Percentiles rank a stretch among this genome's conserved stretches.
phyloP scores from a whole-genome alignment of 2,797 vertebrate species.

The Acipenser transmontanus region DNA sequence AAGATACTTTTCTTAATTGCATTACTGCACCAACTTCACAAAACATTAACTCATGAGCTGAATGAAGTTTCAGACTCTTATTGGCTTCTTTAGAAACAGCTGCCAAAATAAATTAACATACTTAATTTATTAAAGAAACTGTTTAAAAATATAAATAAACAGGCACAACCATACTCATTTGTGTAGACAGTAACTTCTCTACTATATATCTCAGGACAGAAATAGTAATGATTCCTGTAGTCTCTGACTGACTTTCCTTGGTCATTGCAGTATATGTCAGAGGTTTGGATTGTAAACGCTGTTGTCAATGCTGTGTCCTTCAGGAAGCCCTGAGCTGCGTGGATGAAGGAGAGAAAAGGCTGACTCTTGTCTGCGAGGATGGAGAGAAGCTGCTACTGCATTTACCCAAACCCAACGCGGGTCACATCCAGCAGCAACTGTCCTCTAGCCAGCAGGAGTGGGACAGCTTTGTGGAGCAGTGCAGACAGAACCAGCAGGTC shows the following conservation, averaged over 20 bases:
- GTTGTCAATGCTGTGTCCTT: not conserved
- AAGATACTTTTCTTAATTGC: no score
- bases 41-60: no score
- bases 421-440: slow-evolving; percentile 81
- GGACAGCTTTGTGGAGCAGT: slow-evolving; percentile 79
- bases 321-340: slow-evolving; percentile 77
- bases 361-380: slow-evolving; percentile 78
- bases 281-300: not conserved
- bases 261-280: not conserved
- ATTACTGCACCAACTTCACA: no score
- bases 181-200: not conserved
- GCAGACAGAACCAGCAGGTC: slow-evolving; percentile 77
- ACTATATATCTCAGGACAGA: no score
- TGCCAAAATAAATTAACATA: not conserved
- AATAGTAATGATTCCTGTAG: no score
- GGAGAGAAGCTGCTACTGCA: slow-evolving; percentile 80
- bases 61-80: no score
- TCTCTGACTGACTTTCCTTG: no score
- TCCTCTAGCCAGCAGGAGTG: slow-evolving; percentile 83
- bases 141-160: not conserved
- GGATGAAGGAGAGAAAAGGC: slow-evolving; percentile 73
- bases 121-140: not conserved
- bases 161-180: not conserved
- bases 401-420: slow-evolving; percentile 74
- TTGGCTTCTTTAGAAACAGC: no score